phyloP scores from a whole-genome alignment of 1,140 invertebrate genomes.

The Drosophila bocqueti region DNA sequence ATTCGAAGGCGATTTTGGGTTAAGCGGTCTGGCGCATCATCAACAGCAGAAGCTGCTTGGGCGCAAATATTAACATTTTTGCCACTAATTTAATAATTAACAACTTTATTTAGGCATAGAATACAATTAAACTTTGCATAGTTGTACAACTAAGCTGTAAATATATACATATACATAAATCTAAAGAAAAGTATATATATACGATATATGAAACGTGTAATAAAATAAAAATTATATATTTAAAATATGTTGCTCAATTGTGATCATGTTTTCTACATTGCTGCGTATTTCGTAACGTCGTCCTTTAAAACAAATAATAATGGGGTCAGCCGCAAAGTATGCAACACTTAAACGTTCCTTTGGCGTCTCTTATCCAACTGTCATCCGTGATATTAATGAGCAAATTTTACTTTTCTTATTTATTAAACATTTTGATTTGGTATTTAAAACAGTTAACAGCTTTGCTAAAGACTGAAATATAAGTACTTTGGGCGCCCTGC shows the following conservation, averaged over 20 bases:
- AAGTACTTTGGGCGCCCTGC: too few species aligned
- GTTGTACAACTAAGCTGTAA: constrained; percentile 70
- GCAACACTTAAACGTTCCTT: neutral
- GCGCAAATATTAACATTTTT: constrained; percentile 68
- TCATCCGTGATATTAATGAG: too few species aligned
- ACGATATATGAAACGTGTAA: constrained; percentile 79
- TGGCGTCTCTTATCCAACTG: too few species aligned
- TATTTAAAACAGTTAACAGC: too few species aligned
- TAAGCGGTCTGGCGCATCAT: constrained; percentile 18
- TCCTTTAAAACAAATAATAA: neutral
- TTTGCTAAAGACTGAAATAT: too few species aligned
- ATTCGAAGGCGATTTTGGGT: constrained; percentile 25
- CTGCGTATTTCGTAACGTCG: neutral
- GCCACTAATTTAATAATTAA: constrained; percentile 70
- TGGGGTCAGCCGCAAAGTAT: neutral
- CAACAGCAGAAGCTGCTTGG: constrained; percentile 26
- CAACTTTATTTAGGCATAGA: constrained; percentile 63
- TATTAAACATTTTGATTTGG: too few species aligned
- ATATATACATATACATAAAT: constrained; percentile 76
- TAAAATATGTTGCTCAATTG: constrained; percentile 58
- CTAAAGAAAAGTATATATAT: constrained; percentile 68
- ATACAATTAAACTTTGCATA: constrained; percentile 68
- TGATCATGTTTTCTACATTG: neutral
- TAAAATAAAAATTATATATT: constrained; percentile 81
- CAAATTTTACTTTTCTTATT: too few species aligned